phyloP scores from a whole-genome alignment of 2,113 vertebrate genomes.

The human region GRCh38 chr4:30126001-30126500 shows the following conservation, averaged over 20 bases:
- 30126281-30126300: background rate
- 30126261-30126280: slow-evolving; percentile 22
- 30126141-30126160: slow-evolving; percentile 46
- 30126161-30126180: background rate
- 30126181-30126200: slow-evolving; percentile 2
- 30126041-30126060: background rate
- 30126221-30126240: rapidly evolving
- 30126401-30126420: slow-evolving; percentile 27
- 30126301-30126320: slow-evolving; percentile 27
- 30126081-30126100: background rate
- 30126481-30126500: background rate
- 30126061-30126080: background rate
- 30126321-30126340: background rate
- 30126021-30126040: background rate
- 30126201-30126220: background rate
- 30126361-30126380: slow-evolving; percentile 50
- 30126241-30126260: background rate
- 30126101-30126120: background rate
- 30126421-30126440: slow-evolving; percentile 21
- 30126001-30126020: background rate
- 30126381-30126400: background rate
- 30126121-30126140: background rate
- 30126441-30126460: slow-evolving; percentile 43
- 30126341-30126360: slow-evolving; percentile 8
- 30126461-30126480: background rate